Evolutionary conservation across 2,888 invertebrate species (phyloP).

Genomic region (Plebejus melissa): DNA sequence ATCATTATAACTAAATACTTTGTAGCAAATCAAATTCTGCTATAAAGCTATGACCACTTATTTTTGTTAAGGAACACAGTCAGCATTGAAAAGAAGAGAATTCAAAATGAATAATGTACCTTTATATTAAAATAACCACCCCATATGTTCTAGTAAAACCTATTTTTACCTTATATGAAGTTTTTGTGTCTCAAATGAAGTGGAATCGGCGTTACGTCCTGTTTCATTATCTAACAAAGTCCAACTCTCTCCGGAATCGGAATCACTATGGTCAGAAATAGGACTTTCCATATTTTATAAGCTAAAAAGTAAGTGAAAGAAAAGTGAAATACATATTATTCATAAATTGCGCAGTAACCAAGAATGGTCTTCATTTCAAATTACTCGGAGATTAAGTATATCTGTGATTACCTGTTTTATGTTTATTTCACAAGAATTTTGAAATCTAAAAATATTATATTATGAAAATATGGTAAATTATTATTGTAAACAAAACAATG

Average conservation of each 20-base stretch:
- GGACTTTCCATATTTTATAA: slow-evolving; percentile 58
- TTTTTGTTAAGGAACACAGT: background rate
- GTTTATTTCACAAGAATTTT: slow-evolving; percentile 6
- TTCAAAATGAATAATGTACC: background rate
- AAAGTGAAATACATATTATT: background rate
- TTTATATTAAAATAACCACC: background rate
- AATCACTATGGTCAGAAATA: slow-evolving; percentile 65
- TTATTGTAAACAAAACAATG: slow-evolving; percentile 20
- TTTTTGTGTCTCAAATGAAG: slow-evolving; percentile 44
- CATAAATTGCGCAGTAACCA: slow-evolving; percentile 10
- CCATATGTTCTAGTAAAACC: background rate
- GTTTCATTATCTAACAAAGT: slow-evolving; percentile 61
- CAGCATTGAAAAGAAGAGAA: background rate
- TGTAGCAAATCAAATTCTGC: too few relatives aligned
- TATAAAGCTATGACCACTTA: background rate
- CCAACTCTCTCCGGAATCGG: slow-evolving; percentile 77
- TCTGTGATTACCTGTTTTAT: background rate
- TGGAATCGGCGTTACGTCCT: slow-evolving; percentile 48
- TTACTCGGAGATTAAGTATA: background rate
- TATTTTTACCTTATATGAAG: slow-evolving; percentile 46
- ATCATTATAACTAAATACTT: background rate
- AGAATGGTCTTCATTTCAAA: background rate
- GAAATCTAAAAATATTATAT: background rate
- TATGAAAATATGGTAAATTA: background rate
- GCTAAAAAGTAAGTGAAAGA: slow-evolving; percentile 31